phyloP scores from a whole-genome alignment of 2,113 vertebrate genomes.

The Mungos mungo region DNA sequence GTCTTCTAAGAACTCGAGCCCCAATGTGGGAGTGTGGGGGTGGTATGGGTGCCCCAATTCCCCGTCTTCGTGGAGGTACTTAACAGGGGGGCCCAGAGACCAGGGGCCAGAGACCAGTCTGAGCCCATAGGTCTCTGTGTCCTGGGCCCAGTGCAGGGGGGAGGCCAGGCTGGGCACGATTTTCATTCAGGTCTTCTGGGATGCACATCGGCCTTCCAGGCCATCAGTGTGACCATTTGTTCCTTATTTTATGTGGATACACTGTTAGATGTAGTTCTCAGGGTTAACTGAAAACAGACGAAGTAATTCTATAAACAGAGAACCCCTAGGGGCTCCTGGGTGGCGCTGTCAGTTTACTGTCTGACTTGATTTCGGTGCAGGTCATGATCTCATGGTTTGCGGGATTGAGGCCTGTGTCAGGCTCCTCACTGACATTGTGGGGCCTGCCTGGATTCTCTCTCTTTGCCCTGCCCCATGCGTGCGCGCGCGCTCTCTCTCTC shows the following conservation, averaged over 20 bases:
- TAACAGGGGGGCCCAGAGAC: not conserved
- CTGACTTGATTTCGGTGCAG: no score
- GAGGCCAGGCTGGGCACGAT: not conserved
- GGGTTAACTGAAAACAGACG: not conserved
- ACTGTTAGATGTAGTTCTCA: not conserved
- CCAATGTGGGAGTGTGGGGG: not conserved
- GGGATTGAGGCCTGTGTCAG: no score
- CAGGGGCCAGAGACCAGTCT: rapidly evolving
- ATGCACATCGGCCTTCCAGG: not conserved
- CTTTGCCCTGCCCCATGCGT: no score
- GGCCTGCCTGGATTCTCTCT: no score
- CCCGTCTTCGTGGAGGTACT: not conserved
- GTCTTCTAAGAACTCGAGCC: not conserved
- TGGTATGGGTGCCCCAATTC: not conserved
- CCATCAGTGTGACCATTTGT: not conserved
- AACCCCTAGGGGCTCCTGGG: not conserved
- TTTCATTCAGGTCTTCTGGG: not conserved
- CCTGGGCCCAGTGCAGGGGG: not conserved
- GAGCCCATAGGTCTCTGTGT: rapidly evolving
- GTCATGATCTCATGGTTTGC: no score
- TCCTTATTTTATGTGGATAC: not conserved
- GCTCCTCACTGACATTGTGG: no score
- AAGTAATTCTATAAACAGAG: not conserved
- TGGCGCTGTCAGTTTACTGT: no score
- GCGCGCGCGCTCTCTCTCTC: no score